Conservation (phyloP, 2,888 invertebrate genomes). For the Sipunculus nudus region DNA sequence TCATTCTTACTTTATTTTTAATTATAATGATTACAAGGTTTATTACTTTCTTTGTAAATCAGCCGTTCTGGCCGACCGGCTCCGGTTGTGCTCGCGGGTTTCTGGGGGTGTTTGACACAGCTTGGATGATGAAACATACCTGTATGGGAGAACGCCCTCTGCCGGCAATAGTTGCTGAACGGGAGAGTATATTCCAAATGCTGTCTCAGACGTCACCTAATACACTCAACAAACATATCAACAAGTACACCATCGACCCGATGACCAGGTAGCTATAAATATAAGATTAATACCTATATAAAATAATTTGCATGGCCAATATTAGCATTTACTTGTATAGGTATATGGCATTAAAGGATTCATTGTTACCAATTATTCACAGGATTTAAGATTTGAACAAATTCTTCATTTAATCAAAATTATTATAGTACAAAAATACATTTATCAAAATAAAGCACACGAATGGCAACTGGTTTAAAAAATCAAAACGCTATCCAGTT, state of each 20-base stretch:
- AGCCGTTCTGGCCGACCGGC: constrained; percentile 64
- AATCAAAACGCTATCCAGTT: too few species aligned
- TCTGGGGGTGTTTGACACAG: constrained; percentile 90
- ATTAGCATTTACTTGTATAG: too few species aligned
- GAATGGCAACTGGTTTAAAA: too few species aligned
- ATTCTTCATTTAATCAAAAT: too few species aligned
- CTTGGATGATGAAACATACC: constrained; percentile 81
- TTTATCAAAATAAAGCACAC: too few species aligned
- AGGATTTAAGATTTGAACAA: too few species aligned
- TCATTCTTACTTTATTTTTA: too few species aligned
- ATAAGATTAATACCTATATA: too few species aligned
- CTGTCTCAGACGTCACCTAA: constrained; percentile 92
- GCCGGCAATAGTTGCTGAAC: constrained; percentile 73
- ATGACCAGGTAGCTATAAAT: constrained; percentile 74
- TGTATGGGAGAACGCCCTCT: background rate
- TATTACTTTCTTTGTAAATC: background rate
- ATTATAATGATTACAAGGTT: background rate
- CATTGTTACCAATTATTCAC: too few species aligned
- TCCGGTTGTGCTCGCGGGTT: constrained; percentile 96
- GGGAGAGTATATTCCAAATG: constrained; percentile 88
- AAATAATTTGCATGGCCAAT: too few species aligned
- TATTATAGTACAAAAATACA: too few species aligned
- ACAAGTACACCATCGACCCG: constrained; percentile 67
- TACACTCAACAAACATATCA: constrained; percentile 84
- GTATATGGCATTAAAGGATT: too few species aligned